A percentile compares a stretch with the other conserved stretches of the same genome.
Conservation (phyloP, 2,113 vertebrate genomes). For the Malurus cyaneus region DNA sequence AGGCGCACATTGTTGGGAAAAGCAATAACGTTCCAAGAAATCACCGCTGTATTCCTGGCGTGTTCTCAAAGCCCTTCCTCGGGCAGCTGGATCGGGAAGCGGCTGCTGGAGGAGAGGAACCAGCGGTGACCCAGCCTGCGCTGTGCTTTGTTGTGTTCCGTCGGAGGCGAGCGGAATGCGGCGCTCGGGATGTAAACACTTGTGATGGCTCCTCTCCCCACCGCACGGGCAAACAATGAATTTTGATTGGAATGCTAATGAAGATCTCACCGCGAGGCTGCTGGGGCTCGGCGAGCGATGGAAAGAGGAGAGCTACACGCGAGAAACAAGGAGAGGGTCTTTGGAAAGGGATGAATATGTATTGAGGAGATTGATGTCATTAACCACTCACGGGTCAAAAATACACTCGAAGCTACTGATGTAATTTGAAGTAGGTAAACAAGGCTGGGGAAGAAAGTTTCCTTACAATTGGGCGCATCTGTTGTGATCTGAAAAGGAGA, state of each 20-base stretch:
- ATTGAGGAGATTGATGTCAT: constrained; percentile 22
- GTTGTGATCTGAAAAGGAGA: not conserved
- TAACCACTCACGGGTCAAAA: constrained; percentile 42
- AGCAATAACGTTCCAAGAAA: not conserved
- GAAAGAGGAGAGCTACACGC: not conserved
- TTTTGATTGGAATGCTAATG: constrained; percentile 58
- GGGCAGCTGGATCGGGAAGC: not conserved
- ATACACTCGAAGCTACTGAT: not conserved
- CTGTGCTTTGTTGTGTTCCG: constrained; percentile 1
- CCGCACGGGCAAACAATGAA: constrained; percentile 15
- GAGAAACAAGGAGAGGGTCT: not conserved
- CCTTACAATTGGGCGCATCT: not conserved
- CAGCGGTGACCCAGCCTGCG: not conserved
- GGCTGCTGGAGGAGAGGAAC: not conserved
- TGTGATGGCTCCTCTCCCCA: constrained; percentile 5
- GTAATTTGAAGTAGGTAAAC: constrained; percentile 43
- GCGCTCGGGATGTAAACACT: constrained; percentile 39
- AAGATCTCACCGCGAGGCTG: constrained; percentile 23
- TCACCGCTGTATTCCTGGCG: not conserved
- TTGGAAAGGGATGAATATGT: not conserved
- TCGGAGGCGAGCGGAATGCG: not conserved
- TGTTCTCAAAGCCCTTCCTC: not conserved
- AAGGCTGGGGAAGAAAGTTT: not conserved
- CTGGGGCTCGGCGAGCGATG: not conserved
- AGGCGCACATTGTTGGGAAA: not conserved